phyloP scores from a whole-genome alignment of 2,888 invertebrate species.

The Dorcus parallelipipedus region DNA sequence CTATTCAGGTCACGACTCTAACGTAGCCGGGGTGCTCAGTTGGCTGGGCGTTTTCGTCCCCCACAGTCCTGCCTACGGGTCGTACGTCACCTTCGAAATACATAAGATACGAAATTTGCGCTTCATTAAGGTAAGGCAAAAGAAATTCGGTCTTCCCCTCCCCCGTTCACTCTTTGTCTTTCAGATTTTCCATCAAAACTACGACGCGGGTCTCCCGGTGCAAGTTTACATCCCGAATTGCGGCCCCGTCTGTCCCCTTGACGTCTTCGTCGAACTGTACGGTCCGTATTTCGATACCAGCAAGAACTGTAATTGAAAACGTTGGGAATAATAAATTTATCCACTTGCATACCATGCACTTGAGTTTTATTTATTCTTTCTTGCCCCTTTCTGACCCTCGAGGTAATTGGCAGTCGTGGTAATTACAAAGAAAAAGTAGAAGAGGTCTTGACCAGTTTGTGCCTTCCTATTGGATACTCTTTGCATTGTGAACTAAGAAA shows the following conservation, averaged over 20 bases:
- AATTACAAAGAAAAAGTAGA: too few species aligned
- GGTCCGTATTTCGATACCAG: not conserved
- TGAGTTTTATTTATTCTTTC: too few species aligned
- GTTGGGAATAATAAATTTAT: too few species aligned
- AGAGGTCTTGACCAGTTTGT: too few species aligned
- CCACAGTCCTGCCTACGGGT: conserved; percentile 37
- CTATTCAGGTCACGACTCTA: conserved; percentile 42
- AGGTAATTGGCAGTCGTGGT: too few species aligned
- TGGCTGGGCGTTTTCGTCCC: conserved; percentile 38
- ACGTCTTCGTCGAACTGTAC: not conserved
- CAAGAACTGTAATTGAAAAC: not conserved
- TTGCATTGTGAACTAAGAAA: too few species aligned
- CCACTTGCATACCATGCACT: too few species aligned
- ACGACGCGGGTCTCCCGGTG: conserved; percentile 23
- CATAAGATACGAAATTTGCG: conserved; percentile 40
- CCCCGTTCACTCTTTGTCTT: too few species aligned
- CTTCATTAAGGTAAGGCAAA: not conserved
- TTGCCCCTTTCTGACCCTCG: too few species aligned
- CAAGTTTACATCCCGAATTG: not conserved
- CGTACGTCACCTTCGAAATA: conserved; percentile 20
- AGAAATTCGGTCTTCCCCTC: too few species aligned
- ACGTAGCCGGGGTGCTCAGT: conserved; percentile 35
- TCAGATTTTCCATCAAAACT: conserved; percentile 24
- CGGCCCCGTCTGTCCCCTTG: not conserved
- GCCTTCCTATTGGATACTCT: too few species aligned